Evolutionary conservation across 2,888 invertebrate species (phyloP), one percentile per base, ranked within the genome.

Genomic region (Chymomyza fuscimana): DNA sequence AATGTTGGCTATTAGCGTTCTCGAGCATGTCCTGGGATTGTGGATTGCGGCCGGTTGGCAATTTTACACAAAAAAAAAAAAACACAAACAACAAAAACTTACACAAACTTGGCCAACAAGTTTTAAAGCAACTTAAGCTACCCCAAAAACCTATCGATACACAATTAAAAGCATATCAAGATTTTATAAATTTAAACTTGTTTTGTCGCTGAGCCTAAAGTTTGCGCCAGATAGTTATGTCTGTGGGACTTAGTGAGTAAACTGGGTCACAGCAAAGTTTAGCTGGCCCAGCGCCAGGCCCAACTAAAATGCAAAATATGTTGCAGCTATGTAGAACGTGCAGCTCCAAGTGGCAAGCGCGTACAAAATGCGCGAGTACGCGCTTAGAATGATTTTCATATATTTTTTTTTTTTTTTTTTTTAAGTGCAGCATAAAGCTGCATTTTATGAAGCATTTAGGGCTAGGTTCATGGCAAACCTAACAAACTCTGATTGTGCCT

Each of bases 1-100:
- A 74, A 81, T 79, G 75, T 73, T 71, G 15, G 77, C 84, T 77
- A 84, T 86, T 86, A 84, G 80, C 77, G 64, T 67, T 69, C 32
- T 32, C 62, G 69, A 74, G 70, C 72, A 70, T 67, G 67, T 52
- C 61, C 50, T 62, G 68, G 76, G 80, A 72, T 46, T 46, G 7
- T 46, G 40, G 2, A 12, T 46, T 46, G 40, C 40, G 40, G 40
- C 40, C 40, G 40, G 0, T 32, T 0, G 40, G 40, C 12, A 15
- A 46, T 46, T 36, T 46, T 3, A 46, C 40, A 40, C 3, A 9
- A 40, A 40, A 40, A 40, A 32, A 32, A 32, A 19, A 19, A 19
- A 19, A 19, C 1, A 19, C 19, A 1, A 32, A n/a, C n/a, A 32
- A 32, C 32, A 32, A 5, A 32, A 32, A 5, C 25, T 25, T 25